Conservation (phyloP, 2,113 vertebrate species). For the Cyanoramphus novaezelandiae region DNA sequence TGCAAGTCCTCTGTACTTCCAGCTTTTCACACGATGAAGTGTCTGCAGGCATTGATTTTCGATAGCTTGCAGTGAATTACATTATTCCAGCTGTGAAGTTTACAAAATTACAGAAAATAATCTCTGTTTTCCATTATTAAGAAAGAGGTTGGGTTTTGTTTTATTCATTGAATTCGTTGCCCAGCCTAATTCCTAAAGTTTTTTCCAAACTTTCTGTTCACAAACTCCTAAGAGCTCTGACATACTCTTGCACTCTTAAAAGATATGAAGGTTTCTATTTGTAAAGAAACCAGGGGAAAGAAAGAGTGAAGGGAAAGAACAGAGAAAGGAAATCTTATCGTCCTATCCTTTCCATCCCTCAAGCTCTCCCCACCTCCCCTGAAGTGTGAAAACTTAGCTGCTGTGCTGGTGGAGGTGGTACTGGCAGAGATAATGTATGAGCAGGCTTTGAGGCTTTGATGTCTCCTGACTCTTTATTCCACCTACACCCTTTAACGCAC, state of each 20-base stretch:
- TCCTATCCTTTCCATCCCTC: background rate
- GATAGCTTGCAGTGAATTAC: background rate
- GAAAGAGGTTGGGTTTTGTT: background rate
- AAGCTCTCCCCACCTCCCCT: background rate
- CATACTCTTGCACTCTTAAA: background rate
- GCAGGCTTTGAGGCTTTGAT: background rate
- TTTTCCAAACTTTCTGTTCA: background rate
- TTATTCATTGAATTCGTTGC: background rate
- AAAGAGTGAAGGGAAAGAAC: background rate
- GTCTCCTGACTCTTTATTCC: background rate
- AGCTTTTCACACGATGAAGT: background rate
- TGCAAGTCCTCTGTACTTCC: background rate
- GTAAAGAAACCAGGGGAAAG: background rate
- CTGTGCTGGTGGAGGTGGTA: rapidly evolving
- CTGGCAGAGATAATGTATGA: background rate
- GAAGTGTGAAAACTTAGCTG: background rate
- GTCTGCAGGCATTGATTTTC: background rate
- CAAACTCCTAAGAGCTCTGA: background rate
- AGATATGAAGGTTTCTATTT: background rate
- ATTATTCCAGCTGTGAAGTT: background rate
- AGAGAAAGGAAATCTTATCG: background rate
- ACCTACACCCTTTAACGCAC: rapidly evolving
- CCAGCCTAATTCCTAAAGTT: background rate
- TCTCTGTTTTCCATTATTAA: background rate
- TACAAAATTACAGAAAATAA: background rate